phyloP scores from a whole-genome alignment of 1,140 invertebrate genomes.

The Scaptomyza graminum region DNA sequence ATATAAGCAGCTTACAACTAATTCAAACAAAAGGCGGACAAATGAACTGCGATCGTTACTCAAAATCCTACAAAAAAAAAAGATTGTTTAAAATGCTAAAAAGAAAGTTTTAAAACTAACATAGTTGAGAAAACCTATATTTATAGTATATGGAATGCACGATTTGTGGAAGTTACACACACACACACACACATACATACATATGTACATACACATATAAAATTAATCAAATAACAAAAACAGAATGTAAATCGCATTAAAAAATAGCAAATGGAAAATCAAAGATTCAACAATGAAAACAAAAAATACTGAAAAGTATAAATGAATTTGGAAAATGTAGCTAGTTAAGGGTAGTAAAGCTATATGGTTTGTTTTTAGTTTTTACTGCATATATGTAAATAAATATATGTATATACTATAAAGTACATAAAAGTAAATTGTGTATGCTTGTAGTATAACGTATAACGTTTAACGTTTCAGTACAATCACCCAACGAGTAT shows the following conservation, averaged over 20 bases:
- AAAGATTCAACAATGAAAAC: not conserved
- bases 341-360: conserved; percentile 18
- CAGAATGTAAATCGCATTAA: conserved; percentile 6
- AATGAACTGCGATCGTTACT: conserved; percentile 2
- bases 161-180: no score
- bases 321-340: not conserved
- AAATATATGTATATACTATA: conserved; percentile 1
- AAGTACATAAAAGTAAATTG: conserved; percentile 10
- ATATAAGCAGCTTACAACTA: conserved; percentile 9
- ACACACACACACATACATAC: no score
- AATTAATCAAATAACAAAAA: not conserved
- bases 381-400: conserved; percentile 28
- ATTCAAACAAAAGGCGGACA: conserved; percentile 9
- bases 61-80: conserved; percentile 7
- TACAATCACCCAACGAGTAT: conserved; percentile 17
- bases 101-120: conserved; percentile 17
- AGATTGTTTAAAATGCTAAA: conserved; percentile 20
- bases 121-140: not conserved
- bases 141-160: conserved; percentile 16
- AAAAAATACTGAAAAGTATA: conserved; percentile 6
- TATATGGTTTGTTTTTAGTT: conserved; percentile 1
- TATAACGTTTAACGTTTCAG: conserved; percentile 7
- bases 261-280: not conserved
- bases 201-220: not conserved
- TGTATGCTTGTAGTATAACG: conserved; percentile 11